Evolutionary conservation across 2,113 vertebrate genomes (phyloP).

Genomic region (Taurulus bubalis): DNA sequence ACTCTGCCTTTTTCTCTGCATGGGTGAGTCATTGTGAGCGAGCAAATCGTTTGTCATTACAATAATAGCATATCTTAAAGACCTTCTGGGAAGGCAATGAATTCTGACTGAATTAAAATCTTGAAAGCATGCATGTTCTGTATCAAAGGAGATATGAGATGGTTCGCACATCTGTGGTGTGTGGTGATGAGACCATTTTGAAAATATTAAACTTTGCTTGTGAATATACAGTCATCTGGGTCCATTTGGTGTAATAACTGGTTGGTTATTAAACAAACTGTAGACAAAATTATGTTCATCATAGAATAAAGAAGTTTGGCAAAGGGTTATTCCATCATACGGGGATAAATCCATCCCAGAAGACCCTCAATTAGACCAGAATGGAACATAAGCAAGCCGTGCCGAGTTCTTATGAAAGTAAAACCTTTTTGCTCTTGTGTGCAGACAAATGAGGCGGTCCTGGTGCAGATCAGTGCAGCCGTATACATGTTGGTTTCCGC

Average conservation of each 20-base stretch:
- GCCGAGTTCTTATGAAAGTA: not conserved
- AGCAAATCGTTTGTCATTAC: not conserved
- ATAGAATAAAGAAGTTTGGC: not conserved
- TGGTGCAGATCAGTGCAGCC: not conserved
- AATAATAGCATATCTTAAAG: constrained; percentile 3
- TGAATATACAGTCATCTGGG: not conserved
- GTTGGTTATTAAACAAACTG: not conserved
- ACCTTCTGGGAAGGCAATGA: not conserved
- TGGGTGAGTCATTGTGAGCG: not conserved
- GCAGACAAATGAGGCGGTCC: not conserved
- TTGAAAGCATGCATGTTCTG: not conserved
- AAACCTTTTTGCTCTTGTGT: not conserved
- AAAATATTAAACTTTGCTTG: not conserved
- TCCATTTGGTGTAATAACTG: not conserved
- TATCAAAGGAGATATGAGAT: not conserved
- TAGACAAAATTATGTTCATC: not conserved
- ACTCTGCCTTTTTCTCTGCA: not conserved
- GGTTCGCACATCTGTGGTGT: not conserved
- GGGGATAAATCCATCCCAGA: not conserved
- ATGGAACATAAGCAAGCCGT: not conserved
- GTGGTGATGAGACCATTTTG: not conserved
- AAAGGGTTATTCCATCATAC: not conserved
- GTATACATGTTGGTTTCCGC: not conserved
- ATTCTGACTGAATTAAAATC: not conserved
- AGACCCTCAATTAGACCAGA: not conserved